phyloP scores from a whole-genome alignment of 2,888 invertebrate genomes.

The Brachyptera risi region DNA sequence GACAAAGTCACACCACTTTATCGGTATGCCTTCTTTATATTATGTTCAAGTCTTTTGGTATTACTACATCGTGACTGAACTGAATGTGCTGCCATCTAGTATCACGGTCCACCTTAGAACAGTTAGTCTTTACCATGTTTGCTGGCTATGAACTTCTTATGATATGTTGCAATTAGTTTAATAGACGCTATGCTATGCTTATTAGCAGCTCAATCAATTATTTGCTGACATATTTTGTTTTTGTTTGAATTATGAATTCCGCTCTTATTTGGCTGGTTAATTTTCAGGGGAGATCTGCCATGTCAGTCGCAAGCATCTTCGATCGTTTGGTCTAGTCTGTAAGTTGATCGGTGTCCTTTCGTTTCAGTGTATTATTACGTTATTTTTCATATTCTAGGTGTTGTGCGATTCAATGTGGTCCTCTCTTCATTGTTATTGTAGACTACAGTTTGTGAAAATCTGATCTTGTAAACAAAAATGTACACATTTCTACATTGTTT shows the following conservation, averaged over 20 bases:
- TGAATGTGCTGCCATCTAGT: too few species aligned
- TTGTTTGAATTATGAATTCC: background rate
- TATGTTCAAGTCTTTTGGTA: too few species aligned
- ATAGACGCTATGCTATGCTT: background rate
- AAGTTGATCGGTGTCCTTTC: conserved; percentile 39
- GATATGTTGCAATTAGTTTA: background rate
- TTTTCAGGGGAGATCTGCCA: conserved; percentile 42
- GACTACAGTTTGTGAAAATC: too few species aligned
- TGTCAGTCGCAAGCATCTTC: conserved; percentile 45
- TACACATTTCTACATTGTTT: too few species aligned
- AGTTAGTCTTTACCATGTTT: background rate
- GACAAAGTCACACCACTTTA: too few species aligned
- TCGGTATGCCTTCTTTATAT: too few species aligned
- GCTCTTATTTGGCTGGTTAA: conserved; percentile 21
- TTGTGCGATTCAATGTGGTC: conserved; percentile 24
- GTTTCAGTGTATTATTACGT: conserved; percentile 10
- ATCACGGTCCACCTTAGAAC: background rate
- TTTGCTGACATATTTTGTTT: too few species aligned
- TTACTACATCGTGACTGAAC: too few species aligned
- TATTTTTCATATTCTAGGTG: conserved; percentile 24
- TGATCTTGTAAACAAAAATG: too few species aligned
- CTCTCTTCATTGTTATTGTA: too few species aligned
- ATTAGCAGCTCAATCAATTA: background rate
- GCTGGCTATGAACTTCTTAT: background rate
- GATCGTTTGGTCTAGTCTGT: conserved; percentile 45